phyloP scores from a whole-genome alignment of 2,797 vertebrate species.

The Centropyge bicolor region DNA sequence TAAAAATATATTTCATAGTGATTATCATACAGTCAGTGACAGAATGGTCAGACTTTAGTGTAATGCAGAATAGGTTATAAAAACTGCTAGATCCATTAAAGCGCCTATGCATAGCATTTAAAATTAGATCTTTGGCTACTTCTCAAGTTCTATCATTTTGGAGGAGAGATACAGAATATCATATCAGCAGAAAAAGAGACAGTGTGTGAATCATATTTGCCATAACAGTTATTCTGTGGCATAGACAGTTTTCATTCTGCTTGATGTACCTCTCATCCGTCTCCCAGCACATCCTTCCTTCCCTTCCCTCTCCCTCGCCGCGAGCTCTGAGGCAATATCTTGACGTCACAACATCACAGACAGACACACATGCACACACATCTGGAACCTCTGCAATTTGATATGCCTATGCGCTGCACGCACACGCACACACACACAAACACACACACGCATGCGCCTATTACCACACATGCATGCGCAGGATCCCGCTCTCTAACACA shows the following conservation, averaged over 20 bases:
- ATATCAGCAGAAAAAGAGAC: slow-evolving; percentile 1
- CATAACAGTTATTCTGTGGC: slow-evolving; percentile 27
- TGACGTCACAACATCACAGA: slow-evolving; percentile 52
- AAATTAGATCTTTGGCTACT: neutral
- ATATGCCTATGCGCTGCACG: slow-evolving; percentile 11
- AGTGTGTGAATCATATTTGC: slow-evolving; percentile 22
- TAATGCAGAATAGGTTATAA: neutral
- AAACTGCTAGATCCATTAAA: neutral
- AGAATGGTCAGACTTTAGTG: neutral
- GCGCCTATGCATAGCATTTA: neutral
- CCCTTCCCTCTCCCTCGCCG: slow-evolving; percentile 14
- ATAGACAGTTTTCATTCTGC: slow-evolving; percentile 38
- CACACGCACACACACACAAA: slow-evolving; percentile 12
- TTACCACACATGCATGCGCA: slow-evolving; percentile 15
- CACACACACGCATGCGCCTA: slow-evolving; percentile 11
- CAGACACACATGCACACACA: slow-evolving; percentile 49
- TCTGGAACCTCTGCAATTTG: slow-evolving; percentile 50
- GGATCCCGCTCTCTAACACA: slow-evolving; percentile 32
- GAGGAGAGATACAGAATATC: neutral
- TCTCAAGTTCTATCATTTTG: neutral
- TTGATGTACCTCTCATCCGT: slow-evolving; percentile 35
- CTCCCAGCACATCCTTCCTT: slow-evolving; percentile 23
- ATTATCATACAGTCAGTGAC: neutral
- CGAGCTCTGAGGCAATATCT: slow-evolving; percentile 45
- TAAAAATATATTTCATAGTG: neutral